A percentile compares a stretch with the other conserved stretches of the same genome.
These are phyloP conservation scores for Gallinago undulata DNA, from an alignment of 2,113 vertebrate genomes.

Conservation along the genomic window DNA sequence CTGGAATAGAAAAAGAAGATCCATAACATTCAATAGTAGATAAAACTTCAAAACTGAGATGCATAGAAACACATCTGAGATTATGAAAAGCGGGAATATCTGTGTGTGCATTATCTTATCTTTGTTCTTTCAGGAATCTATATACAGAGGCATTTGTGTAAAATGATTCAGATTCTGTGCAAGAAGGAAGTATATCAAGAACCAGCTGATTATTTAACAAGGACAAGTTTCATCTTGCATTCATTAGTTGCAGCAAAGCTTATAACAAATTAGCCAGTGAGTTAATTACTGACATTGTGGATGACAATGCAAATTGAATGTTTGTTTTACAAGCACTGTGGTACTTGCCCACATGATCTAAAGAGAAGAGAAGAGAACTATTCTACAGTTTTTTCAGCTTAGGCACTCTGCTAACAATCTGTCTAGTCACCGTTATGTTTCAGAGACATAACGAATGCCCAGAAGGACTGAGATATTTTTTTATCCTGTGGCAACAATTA, in stretches of 20 bases:
- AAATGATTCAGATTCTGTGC: neutral
- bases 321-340: neutral
- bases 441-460: neutral
- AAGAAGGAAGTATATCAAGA: neutral
- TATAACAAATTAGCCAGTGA: neutral
- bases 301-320: neutral
- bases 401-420: neutral
- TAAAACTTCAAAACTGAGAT: neutral
- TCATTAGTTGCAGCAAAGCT: neutral
- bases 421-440: neutral
- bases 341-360: neutral
- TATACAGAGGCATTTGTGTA: neutral
- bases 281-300: neutral
- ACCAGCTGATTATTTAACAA: neutral
- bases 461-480: neutral
- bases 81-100: neutral
- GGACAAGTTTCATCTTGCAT: neutral
- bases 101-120: neutral
- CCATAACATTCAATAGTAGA: neutral
- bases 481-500: neutral
- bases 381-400: neutral
- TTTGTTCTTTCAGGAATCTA: neutral
- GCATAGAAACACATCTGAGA: neutral
- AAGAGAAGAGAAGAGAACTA: neutral
- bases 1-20: neutral